These are phyloP conservation scores for Alitta virens DNA, from an alignment of 2,888 invertebrate species.

Conservation along the genomic window DNA sequence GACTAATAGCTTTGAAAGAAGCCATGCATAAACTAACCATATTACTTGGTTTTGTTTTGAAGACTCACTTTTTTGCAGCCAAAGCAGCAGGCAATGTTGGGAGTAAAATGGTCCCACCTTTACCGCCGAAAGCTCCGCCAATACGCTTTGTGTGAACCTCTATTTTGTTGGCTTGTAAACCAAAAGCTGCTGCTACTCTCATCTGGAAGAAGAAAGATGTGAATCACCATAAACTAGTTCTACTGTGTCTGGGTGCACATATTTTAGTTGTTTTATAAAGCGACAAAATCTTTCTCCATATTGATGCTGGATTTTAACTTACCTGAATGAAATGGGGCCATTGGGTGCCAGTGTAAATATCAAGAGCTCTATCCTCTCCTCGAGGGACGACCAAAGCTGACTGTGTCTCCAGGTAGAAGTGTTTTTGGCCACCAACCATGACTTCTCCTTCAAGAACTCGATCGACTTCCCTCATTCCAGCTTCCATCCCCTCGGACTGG, in stretches of 20 bases:
- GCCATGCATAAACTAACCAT: no score
- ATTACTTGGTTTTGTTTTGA: no score
- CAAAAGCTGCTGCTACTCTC: constrained; percentile 69
- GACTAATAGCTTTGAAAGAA: no score
- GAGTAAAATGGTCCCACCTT: constrained; percentile 74
- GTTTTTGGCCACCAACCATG: constrained; percentile 87
- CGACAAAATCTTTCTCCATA: no score
- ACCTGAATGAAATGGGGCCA: constrained; percentile 60
- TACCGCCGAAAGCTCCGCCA: constrained; percentile 93
- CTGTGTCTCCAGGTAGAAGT: constrained; percentile 89
- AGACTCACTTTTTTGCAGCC: constrained; percentile 72
- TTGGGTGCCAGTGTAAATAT: constrained; percentile 79
- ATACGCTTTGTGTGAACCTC: constrained; percentile 74
- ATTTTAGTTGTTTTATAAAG: no score
- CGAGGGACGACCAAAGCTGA: constrained; percentile 60
- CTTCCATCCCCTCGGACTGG: constrained; percentile 60
- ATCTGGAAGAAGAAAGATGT: constrained; percentile 62
- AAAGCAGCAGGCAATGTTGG: constrained; percentile 74
- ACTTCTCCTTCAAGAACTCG: constrained; percentile 76
- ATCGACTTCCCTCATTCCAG: constrained; percentile 68
- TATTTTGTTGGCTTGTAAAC: constrained; percentile 70
- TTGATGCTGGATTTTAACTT: no score
- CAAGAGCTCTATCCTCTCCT: constrained; percentile 74
- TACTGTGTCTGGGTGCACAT: no score
- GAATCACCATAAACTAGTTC: no score